Percentiles rank a stretch among this genome's conserved stretches.
Conservation (phyloP, 2,113 vertebrate species). For the Paramisgurnus dabryanus region DNA sequence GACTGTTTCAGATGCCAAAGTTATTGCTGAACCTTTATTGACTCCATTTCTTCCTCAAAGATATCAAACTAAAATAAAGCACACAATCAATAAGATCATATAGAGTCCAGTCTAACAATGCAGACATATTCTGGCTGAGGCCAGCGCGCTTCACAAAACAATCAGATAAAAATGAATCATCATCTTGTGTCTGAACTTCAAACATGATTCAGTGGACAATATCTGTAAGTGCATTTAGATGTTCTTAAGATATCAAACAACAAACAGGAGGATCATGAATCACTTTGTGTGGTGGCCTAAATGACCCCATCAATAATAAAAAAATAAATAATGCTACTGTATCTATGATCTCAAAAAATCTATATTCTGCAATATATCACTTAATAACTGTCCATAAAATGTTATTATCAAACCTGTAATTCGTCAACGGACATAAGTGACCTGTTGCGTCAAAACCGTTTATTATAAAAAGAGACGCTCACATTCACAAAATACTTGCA, state of each 20-base stretch:
- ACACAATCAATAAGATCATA: neutral
- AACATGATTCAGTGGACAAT: neutral
- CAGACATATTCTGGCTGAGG: neutral
- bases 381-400: neutral
- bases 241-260: neutral
- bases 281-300: neutral
- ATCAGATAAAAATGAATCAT: slow-evolving; percentile 5
- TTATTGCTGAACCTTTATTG: neutral
- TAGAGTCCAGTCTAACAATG: neutral
- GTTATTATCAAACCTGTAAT: too few species aligned
- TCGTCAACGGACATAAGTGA: neutral
- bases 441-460: neutral
- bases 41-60: neutral
- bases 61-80: neutral
- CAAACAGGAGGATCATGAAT: neutral
- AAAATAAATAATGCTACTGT: too few species aligned
- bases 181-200: neutral
- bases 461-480: too few species aligned
- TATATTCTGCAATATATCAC: neutral
- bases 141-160: too few species aligned
- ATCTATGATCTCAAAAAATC: neutral
- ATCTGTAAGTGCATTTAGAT: too few species aligned
- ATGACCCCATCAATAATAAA: slow-evolving; percentile 7
- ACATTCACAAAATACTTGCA: too few species aligned
- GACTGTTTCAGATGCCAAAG: neutral